Base-by-base conservation (phyloP, 2,797 vertebrate genomes). In the Chloroceryle amazona region DNA sequence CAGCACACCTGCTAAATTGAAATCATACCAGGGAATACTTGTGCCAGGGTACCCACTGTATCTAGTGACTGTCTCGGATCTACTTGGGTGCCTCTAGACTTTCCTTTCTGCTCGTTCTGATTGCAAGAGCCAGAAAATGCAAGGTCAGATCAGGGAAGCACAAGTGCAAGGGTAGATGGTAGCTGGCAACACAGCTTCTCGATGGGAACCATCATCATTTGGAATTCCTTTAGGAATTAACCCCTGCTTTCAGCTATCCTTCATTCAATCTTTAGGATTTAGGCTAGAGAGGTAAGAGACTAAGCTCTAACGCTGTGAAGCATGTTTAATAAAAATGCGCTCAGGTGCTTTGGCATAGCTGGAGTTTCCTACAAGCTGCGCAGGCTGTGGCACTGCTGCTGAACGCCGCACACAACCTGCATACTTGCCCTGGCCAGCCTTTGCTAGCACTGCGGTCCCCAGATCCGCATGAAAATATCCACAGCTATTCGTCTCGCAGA, bases 91-190 rank as follows among this genome's bases (percentile, higher is more conserved):
- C 28, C 19, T 57, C 31, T 23, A 39, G 35, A 54, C 44, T 67
- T 90, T 11, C n/a, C 13, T 71, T 65, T 46, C 37, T 66, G 58
- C 62, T 49, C 22, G 6, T 63, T 47, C 55, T 47, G 22, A 67
- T 14, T 0, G 0, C 10, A 61, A 61, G 31, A 72, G 41, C 8
- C 70, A 87, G 62, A 79, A 87, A 81, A 63, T 1, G 0, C 3
- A 42, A 67, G 18, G 13, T 58, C 54, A 66, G 81, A 87, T 37
- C 18, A 74, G 37, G 18, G 13, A 9, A 73, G 8, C 26, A 57
- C 2, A 44, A 70, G 13, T 13, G 29, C 37, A 60, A 72, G 39
- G 33, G 29, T 17, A 31, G 41, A 28, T 39, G 21, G 62, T 5
- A 80, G 52, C 47, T 63, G 31, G 49, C 86, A 87, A 66, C 60